A percentile compares a stretch with the other conserved stretches of the same genome.
phyloP scores from a whole-genome alignment of 1,140 invertebrate species.

The Conus betulinus region DNA sequence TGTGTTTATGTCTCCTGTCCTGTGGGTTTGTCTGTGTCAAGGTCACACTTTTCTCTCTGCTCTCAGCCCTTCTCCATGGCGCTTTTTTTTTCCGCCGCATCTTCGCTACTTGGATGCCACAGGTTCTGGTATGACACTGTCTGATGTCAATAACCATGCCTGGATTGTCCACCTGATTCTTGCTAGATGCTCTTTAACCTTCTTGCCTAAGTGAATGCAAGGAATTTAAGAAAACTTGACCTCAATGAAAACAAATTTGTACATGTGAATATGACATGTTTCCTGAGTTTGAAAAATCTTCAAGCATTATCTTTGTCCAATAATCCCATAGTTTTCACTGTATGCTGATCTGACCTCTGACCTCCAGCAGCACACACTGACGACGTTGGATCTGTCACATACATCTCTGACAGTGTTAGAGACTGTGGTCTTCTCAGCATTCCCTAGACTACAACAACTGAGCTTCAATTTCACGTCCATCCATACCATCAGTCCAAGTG shows the following conservation, averaged over 20 bases:
- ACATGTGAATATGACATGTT: background rate
- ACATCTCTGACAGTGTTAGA: conserved; percentile 12
- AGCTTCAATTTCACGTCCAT: no score
- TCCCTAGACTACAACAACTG: no score
- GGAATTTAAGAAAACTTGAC: background rate
- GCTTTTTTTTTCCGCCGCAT: background rate
- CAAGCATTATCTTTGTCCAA: conserved; percentile 15
- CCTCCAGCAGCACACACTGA: background rate
- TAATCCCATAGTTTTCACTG: background rate
- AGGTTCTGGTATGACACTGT: background rate
- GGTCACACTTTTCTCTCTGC: conserved; percentile 21
- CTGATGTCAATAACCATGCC: background rate
- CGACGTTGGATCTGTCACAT: background rate
- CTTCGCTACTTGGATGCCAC: conserved; percentile 16
- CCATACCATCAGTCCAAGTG: no score
- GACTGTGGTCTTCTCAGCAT: no score
- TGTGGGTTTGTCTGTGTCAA: conserved; percentile 48
- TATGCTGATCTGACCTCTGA: background rate
- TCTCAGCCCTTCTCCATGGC: background rate
- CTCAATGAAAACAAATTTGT: conserved; percentile 23
- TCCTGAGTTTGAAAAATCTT: conserved; percentile 13
- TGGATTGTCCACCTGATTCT: background rate
- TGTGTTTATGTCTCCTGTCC: conserved; percentile 30
- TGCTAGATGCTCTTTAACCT: background rate
- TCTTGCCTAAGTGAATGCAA: background rate